phyloP scores from a whole-genome alignment of 1,140 invertebrate genomes.

The Homarus americanus region DNA sequence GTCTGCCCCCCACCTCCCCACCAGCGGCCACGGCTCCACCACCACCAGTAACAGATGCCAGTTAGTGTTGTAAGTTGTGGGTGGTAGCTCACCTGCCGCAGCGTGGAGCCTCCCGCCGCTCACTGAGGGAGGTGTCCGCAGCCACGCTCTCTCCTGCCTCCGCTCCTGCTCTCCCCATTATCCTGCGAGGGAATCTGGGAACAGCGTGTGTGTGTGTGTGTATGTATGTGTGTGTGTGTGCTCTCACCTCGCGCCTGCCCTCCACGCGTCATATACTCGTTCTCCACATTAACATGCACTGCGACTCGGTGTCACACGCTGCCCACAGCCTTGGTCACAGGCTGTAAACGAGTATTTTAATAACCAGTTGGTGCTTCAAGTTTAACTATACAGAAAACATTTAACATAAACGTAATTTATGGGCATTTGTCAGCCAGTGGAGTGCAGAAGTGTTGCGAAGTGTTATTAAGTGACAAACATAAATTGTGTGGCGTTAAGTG shows the following conservation, averaged over 20 bases:
- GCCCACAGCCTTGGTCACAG: too few relatives aligned
- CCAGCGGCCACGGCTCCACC: constrained; percentile 4
- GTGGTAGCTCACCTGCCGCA: constrained; percentile 23
- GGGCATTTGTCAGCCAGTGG: too few relatives aligned
- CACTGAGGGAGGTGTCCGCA: constrained; percentile 1
- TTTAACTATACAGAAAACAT: neutral
- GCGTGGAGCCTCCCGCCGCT: constrained; percentile 28
- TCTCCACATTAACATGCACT: neutral
- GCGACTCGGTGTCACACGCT: neutral
- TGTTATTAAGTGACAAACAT: neutral
- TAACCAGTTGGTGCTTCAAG: neutral
- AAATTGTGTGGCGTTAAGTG: neutral
- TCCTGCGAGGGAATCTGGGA: constrained; percentile 1
- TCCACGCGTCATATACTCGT: neutral
- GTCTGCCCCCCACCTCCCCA: constrained; percentile 13
- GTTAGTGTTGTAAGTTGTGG: constrained; percentile 42
- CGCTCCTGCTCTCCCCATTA: constrained; percentile 46
- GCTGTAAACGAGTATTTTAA: neutral
- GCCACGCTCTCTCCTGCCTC: neutral
- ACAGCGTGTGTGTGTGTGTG: neutral
- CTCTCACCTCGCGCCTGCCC: neutral
- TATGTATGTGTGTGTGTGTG: neutral
- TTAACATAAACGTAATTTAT: neutral
- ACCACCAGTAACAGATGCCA: constrained; percentile 37
- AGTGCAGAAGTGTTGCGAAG: neutral